phyloP scores from a whole-genome alignment of 2,888 invertebrate species.

The Odontocolon sp. region DNA sequence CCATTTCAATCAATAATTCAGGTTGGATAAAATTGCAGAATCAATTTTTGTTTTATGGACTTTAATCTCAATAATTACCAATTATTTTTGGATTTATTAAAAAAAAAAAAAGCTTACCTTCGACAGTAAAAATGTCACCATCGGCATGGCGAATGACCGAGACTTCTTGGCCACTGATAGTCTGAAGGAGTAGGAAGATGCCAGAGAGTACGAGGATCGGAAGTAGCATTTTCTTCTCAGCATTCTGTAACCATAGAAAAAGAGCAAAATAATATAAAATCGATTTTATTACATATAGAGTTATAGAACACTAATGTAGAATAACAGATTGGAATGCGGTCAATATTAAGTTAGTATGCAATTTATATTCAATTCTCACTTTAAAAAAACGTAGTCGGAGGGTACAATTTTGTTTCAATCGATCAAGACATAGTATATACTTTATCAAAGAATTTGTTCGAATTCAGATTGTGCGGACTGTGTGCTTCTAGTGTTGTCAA shows the following conservation, averaged over 20 bases:
- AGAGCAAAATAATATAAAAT: neutral
- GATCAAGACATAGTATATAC: too few species aligned
- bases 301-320: neutral
- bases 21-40: neutral
- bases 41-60: too few species aligned
- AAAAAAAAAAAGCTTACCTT: conserved; percentile 69
- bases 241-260: conserved; percentile 74
- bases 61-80: neutral
- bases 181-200: conserved; percentile 69
- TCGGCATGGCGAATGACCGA: conserved; percentile 76
- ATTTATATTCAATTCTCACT: too few species aligned
- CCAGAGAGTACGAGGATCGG: conserved; percentile 73
- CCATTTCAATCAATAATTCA: neutral
- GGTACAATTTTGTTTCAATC: too few species aligned
- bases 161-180: conserved; percentile 69
- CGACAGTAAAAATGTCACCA: conserved; percentile 77
- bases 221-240: conserved; percentile 78
- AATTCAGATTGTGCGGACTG: too few species aligned
- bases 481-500: too few species aligned
- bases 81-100: neutral
- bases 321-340: neutral
- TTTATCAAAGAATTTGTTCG: too few species aligned
- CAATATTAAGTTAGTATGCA: too few species aligned
- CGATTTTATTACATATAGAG: neutral
- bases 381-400: too few species aligned